phyloP scores from a whole-genome alignment of 2,888 invertebrate species.

The Drosophila macrospina region DNA sequence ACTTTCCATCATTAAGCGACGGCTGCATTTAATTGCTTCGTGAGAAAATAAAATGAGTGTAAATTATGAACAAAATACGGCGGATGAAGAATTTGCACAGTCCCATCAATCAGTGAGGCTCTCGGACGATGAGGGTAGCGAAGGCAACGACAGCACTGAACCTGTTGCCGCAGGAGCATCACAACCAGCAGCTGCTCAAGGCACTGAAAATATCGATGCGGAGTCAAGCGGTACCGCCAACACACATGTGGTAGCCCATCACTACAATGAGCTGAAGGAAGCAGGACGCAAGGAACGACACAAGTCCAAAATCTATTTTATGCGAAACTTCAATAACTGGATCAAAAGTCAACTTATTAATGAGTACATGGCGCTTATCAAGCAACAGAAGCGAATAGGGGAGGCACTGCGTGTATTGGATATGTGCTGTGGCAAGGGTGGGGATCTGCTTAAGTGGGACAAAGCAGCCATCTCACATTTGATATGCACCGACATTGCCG shows the following conservation, averaged over 20 bases:
- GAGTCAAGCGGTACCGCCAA: slow-evolving; percentile 64
- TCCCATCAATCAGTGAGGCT: slow-evolving; percentile 43
- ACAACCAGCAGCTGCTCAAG: slow-evolving; percentile 3
- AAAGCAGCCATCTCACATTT: slow-evolving; percentile 92
- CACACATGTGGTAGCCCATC: slow-evolving; percentile 90
- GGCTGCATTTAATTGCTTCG: slow-evolving; percentile 24
- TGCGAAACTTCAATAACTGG: slow-evolving; percentile 99
- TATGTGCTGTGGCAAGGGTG: slow-evolving; percentile 99
- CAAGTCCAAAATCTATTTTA: slow-evolving; percentile 95
- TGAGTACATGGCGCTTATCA: slow-evolving; percentile 90
- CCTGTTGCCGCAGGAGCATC: neutral
- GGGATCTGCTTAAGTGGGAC: slow-evolving; percentile 98
- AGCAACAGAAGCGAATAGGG: slow-evolving; percentile 88
- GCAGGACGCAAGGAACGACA: slow-evolving; percentile 92
- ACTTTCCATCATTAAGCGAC: slow-evolving; percentile 34
- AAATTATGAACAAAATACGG: slow-evolving; percentile 57
- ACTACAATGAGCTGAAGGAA: slow-evolving; percentile 96
- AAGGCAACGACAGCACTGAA: slow-evolving; percentile 31
- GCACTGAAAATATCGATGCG: slow-evolving; percentile 8
- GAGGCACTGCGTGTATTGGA: slow-evolving; percentile 92
- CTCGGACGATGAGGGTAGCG: slow-evolving; percentile 69
- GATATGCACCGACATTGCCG: slow-evolving; percentile 97
- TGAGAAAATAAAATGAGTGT: slow-evolving; percentile 51
- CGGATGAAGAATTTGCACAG: slow-evolving; percentile 45
- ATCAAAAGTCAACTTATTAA: slow-evolving; percentile 97